Percentiles rank a stretch among this genome's conserved stretches.
These are phyloP conservation scores for Cryptoblepharus egeriae DNA, from an alignment of 2,797 vertebrate genomes.

Conservation along the genomic window DNA sequence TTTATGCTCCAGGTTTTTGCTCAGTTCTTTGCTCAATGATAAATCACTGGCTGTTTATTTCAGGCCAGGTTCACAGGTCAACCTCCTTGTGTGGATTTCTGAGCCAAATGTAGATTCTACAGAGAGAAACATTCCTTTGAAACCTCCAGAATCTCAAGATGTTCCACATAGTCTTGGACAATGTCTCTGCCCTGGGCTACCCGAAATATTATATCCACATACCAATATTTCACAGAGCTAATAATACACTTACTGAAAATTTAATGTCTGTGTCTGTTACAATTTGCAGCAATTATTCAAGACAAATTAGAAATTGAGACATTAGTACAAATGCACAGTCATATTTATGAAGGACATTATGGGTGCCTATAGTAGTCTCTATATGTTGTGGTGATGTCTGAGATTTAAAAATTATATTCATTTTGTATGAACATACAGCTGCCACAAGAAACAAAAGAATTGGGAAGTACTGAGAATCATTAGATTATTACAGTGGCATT, in stretches of 20 bases:
- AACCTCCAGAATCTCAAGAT: conserved; percentile 59
- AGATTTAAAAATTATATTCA: conserved; percentile 45
- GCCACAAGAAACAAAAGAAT: conserved; percentile 59
- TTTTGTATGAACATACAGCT: conserved; percentile 64
- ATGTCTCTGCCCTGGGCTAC: conserved; percentile 64
- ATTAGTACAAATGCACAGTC: conserved; percentile 51
- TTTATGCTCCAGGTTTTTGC: no score
- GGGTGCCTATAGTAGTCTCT: conserved; percentile 36
- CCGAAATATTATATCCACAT: conserved; percentile 58
- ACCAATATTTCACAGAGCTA: conserved; percentile 56
- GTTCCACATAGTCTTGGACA: conserved; percentile 67
- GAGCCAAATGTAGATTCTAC: conserved; percentile 54
- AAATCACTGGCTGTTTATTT: no score
- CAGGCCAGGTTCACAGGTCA: no score
- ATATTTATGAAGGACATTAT: conserved; percentile 15
- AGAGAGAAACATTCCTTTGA: conserved; percentile 57
- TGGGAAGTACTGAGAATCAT: no score
- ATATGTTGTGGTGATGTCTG: conserved; percentile 37
- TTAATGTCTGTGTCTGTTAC: conserved; percentile 42
- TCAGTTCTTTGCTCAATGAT: no score
- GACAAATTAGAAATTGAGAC: conserved; percentile 29
- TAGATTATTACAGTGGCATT: no score
- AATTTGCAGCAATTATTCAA: conserved; percentile 38
- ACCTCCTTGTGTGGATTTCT: no score
- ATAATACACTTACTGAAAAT: conserved; percentile 66